Conservation (phyloP, 30 jellyfish, hydroid and myxozoan genomes). For the Kudoa iwatai region DNA sequence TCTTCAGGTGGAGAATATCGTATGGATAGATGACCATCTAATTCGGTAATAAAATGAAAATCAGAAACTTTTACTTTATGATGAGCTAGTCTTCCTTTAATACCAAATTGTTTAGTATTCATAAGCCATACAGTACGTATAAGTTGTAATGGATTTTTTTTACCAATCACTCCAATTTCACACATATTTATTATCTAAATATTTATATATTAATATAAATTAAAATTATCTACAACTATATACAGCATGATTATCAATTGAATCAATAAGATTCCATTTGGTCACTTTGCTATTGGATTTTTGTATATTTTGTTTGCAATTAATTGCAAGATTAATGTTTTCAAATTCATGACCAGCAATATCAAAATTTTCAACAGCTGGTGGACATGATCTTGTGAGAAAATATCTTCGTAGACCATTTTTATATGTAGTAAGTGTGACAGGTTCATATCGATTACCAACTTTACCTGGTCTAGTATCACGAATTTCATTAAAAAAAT, state of each 20-base stretch:
- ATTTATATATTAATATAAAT: too few species aligned
- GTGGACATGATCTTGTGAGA: conserved; percentile 40
- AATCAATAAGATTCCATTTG: too few species aligned
- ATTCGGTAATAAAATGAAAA: conserved; percentile 17
- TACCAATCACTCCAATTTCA: conserved; percentile 85
- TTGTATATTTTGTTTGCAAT: too few species aligned
- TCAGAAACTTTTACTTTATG: conserved; percentile 47
- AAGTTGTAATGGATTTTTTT: conserved; percentile 80
- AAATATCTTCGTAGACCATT: conserved; percentile 62
- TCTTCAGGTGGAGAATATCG: conserved; percentile 25
- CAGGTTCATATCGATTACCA: conserved; percentile 87
- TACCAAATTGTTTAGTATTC: conserved; percentile 58
- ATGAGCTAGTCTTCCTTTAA: conserved; percentile 77
- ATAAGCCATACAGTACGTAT: conserved; percentile 66
- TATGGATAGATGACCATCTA: conserved; percentile 48
- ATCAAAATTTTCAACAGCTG: conserved; percentile 70
- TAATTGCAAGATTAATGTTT: too few species aligned
- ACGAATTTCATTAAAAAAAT: conserved; percentile 47
- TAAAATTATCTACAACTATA: too few species aligned
- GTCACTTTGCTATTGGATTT: too few species aligned
- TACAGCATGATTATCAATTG: too few species aligned
- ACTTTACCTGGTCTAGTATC: conserved; percentile 91
- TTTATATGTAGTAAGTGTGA: conserved; percentile 58
- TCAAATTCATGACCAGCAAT: too few species aligned
- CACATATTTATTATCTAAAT: conserved; percentile 80